phyloP scores from a whole-genome alignment of 2,888 invertebrate genomes.

The Leptopilina drosophilae region DNA sequence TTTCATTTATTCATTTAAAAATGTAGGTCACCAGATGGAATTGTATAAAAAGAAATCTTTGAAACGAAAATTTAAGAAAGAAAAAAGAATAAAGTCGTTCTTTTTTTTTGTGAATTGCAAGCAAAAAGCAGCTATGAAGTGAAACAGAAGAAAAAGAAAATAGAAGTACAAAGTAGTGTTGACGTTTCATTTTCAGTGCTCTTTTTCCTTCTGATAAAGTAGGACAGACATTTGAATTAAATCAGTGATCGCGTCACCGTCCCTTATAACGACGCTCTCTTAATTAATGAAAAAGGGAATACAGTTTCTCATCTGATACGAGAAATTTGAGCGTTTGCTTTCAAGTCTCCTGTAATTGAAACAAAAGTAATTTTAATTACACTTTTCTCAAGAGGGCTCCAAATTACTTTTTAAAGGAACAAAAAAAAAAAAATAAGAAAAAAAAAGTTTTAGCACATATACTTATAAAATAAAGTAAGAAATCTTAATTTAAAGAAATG shows the following conservation, averaged over 20 bases:
- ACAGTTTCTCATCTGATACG: not conserved
- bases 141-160: not conserved
- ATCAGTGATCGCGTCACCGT: slow-evolving; percentile 23
- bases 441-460: not conserved
- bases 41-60: too few species aligned
- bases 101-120: not conserved
- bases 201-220: not conserved
- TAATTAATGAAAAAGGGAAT: slow-evolving; percentile 18
- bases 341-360: not conserved
- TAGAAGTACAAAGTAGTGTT: slow-evolving; percentile 21
- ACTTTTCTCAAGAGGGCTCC: not conserved
- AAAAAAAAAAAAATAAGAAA: not conserved
- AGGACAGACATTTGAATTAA: slow-evolving; percentile 18
- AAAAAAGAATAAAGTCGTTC: not conserved
- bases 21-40: too few species aligned
- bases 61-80: too few species aligned
- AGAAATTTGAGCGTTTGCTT: not conserved
- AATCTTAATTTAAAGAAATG: not conserved
- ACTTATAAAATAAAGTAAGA: not conserved
- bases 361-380: not conserved
- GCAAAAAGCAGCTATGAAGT: not conserved
- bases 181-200: slow-evolving; percentile 22
- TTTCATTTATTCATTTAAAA: too few species aligned
- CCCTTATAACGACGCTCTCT: slow-evolving; percentile 26
- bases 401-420: slow-evolving; percentile 1